These are phyloP conservation scores for Acrocephalus arundinaceus DNA, from an alignment of 2,113 vertebrate genomes.

Conservation along the genomic window DNA sequence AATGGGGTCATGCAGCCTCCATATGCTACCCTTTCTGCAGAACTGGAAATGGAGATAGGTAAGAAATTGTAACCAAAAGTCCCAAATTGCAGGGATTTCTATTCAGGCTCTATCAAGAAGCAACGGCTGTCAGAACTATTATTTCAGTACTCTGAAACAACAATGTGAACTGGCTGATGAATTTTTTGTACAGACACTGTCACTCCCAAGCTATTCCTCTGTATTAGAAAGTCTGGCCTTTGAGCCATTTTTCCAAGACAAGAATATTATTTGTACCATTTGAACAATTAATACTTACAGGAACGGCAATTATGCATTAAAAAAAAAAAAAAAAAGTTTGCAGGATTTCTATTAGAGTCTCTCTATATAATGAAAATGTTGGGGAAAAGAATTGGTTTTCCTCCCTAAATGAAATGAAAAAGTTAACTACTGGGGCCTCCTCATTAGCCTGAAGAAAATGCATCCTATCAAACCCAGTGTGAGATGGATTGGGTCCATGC, in stretches of 20 bases:
- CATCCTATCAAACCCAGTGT: neutral
- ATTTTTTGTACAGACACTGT: neutral
- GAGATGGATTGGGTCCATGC: neutral
- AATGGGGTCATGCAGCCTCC: neutral
- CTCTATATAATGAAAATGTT: neutral
- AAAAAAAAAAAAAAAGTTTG: neutral
- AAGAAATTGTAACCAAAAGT: neutral
- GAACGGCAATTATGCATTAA: neutral
- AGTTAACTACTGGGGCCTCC: neutral
- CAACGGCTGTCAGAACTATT: neutral
- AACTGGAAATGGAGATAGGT: neutral
- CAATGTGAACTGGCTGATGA: neutral
- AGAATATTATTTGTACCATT: neutral
- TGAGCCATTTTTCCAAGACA: neutral
- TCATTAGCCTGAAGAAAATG: neutral
- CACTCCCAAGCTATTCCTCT: neutral
- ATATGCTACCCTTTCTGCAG: neutral
- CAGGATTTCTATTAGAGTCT: neutral
- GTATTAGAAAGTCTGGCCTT: neutral
- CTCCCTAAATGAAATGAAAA: neutral
- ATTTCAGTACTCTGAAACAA: neutral
- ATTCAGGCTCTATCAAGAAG: neutral
- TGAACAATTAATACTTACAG: neutral
- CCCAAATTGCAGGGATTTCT: neutral
- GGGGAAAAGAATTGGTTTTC: neutral